Evolutionary conservation across 1,140 invertebrate species (phyloP), one percentile per base, ranked within the genome.

Genomic region (Trachymyrmex cornetzi): DNA sequence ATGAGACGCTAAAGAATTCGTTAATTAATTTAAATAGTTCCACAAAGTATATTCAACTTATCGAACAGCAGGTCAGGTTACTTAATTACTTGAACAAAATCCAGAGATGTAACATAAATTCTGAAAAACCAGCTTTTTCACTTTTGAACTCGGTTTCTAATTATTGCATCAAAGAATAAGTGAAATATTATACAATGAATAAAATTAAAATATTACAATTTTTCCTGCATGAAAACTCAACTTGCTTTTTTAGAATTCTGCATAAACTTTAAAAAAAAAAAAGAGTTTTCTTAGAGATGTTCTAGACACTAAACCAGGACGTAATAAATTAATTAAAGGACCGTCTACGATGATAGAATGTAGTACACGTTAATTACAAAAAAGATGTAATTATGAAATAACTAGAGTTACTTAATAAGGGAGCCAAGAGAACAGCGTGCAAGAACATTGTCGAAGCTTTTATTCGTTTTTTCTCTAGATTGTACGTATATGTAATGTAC

Each of bases 11-110:
- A 55, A 80, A 80, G 30, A 80, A 80, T 71, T 71, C 22, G 6
- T 71, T 80, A 71, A 80, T 80, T 80, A 80, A 80, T 67, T 80
- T 53, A 71, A 48, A 55, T 57, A 80, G 63, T 71, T 71, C 30
- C 14, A 48, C 14, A 24, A 80, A 80, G 64, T 71, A 55, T 69
- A 27, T 55, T 38, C 22, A 14, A 55, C n/a, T 80, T 69, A 80
- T 80, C 59, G 61, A 79, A 30, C n/a, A 14, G 22, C 44, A 48
- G 9, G 9, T 44, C 24, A 44, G 34, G 22, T 55, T n/a, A 71
- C 44, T 55, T 71, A 80, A 80, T 38, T 80, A n/a, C 22, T 80
- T 38, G n/a, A 55, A 80, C 48, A 22, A 24, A 80, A 55, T 80
- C 12, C 11, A 57, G n/a, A 67, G 55, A 38, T 34, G 22, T n/a